These are phyloP conservation scores for Phalacrocorax carbo DNA, from an alignment of 2,113 vertebrate species.

Conservation along the genomic window DNA sequence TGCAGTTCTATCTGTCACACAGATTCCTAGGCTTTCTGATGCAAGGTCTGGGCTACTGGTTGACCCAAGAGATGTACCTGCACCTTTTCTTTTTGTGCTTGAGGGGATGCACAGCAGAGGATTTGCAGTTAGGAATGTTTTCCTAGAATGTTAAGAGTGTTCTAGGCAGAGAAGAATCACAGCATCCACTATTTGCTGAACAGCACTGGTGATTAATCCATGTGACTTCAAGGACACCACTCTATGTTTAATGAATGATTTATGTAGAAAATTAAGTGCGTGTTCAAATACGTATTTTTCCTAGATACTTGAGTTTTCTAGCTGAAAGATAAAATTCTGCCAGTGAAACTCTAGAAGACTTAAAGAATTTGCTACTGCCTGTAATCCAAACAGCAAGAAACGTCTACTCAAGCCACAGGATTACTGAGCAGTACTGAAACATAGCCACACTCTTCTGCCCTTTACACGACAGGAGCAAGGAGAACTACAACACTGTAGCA, in stretches of 20 bases:
- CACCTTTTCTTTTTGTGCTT: not conserved
- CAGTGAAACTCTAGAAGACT: not conserved
- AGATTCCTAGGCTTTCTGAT: not conserved
- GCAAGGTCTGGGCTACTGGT: not conserved
- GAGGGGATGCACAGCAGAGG: not conserved
- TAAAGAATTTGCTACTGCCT: not conserved
- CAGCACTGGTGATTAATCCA: not conserved
- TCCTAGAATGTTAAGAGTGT: not conserved
- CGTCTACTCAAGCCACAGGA: not conserved
- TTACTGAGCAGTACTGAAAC: not conserved
- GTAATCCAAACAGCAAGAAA: not conserved
- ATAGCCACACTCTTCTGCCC: not conserved
- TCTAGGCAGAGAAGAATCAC: not conserved
- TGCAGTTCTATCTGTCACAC: not conserved
- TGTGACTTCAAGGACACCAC: not conserved
- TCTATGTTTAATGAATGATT: not conserved
- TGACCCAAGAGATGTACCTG: not conserved
- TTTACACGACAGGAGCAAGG: fast-evolving
- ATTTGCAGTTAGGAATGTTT: not conserved
- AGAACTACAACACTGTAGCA: not conserved
- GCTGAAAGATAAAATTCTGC: not conserved
- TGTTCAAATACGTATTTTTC: not conserved
- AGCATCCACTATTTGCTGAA: not conserved
- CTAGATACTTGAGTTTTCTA: not conserved
- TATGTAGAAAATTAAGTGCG: fast-evolving